Conservation (phyloP, 2,797 vertebrate species). For the Neosilurus mollespiculum region DNA sequence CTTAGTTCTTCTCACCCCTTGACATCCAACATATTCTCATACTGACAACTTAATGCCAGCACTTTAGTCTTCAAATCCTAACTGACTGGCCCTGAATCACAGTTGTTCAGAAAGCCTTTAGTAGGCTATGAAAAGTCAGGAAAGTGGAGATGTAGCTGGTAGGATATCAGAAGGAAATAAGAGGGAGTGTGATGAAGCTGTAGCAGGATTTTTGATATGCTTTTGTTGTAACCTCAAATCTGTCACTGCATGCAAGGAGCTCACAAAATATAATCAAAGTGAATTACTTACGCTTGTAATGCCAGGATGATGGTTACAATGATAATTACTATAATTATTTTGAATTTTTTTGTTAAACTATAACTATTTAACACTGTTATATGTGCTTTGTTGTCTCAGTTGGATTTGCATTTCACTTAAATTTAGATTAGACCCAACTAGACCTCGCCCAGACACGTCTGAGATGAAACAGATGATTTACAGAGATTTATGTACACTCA, state of each 20-base stretch:
- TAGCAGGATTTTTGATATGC: not conserved
- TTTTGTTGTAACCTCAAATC: not conserved
- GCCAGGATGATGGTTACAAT: not conserved
- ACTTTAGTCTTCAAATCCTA: slow-evolving; percentile 11
- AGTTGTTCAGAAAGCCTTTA: not conserved
- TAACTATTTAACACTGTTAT: not conserved
- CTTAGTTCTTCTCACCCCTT: not conserved
- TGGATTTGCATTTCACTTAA: not conserved
- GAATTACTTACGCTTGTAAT: not conserved
- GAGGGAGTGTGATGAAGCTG: not conserved
- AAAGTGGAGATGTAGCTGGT: not conserved
- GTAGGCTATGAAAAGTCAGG: not conserved
- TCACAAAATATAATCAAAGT: not conserved
- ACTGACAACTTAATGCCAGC: slow-evolving; percentile 18
- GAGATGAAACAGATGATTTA: not conserved
- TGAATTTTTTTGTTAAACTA: not conserved
- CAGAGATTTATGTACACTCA: too few species aligned
- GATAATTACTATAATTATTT: not conserved
- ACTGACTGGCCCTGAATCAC: not conserved
- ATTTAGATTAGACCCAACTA: not conserved
- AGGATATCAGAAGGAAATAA: not conserved
- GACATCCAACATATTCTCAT: not conserved
- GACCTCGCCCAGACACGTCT: not conserved
- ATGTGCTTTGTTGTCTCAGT: not conserved
- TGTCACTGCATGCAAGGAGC: not conserved